These are phyloP conservation scores for Brachymystax lenok DNA, from an alignment of 2,797 vertebrate species.

Conservation along the genomic window DNA sequence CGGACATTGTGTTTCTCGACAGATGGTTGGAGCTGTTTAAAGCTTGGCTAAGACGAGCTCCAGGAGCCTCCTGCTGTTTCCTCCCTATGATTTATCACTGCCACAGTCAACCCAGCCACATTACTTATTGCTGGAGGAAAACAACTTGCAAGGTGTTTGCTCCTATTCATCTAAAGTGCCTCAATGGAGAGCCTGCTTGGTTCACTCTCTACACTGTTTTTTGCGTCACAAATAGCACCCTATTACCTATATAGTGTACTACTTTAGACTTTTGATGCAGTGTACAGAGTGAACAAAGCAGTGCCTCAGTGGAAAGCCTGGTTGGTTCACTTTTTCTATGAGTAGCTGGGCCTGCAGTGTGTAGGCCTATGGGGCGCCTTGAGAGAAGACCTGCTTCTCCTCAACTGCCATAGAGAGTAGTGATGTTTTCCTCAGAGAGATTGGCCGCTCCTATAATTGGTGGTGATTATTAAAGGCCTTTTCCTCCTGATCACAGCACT, in stretches of 20 bases:
- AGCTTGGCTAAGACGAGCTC: conserved; percentile 29
- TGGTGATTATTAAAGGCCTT: conserved; percentile 14
- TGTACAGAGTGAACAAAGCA: conserved; percentile 5
- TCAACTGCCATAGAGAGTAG: conserved; percentile 21
- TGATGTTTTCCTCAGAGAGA: conserved; percentile 25
- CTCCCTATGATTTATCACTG: conserved; percentile 46
- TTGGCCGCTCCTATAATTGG: conserved; percentile 25
- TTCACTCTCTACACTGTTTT: no score
- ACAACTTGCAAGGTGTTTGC: conserved; percentile 5
- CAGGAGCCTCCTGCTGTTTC: conserved; percentile 46
- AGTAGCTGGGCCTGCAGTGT: not conserved
- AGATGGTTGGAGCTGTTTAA: conserved; percentile 42
- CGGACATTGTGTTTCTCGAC: conserved; percentile 9
- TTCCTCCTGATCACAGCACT: conserved; percentile 49
- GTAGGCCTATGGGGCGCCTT: conserved; percentile 1
- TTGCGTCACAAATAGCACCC: no score
- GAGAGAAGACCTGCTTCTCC: conserved; percentile 9
- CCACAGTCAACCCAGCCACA: not conserved
- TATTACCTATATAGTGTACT: no score
- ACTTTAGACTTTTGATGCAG: no score
- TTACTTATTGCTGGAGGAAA: conserved; percentile 30
- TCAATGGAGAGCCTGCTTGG: no score
- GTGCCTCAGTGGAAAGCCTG: conserved; percentile 7
- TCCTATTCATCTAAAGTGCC: not conserved
- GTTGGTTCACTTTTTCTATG: not conserved